Evolutionary conservation across 1,140 invertebrate genomes (phyloP), one percentile per base, ranked within the genome.

Genomic region (Orius insidiosus): DNA sequence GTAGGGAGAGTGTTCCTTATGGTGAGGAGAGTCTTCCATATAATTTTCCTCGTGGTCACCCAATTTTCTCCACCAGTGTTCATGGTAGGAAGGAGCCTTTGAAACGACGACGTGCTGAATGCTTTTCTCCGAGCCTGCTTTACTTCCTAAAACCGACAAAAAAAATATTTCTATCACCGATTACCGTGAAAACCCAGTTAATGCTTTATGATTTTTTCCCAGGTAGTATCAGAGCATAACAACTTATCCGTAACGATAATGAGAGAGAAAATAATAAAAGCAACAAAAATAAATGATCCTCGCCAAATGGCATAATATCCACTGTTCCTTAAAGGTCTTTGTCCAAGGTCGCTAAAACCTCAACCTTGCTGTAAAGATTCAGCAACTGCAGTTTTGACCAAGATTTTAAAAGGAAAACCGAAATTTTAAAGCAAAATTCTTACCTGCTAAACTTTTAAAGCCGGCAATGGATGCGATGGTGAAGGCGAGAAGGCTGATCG

Each of bases 401-500:
- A 40, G 14, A 18, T 10, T 15, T 18, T 40, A 15, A 10, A 13
- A 40, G 11, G 4, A 13, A 15, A 10, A 18, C 3, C 7, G 16
- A 16, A 4, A 3, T 44, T 30, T 32, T 10, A 24, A 2, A 3
- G 7, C 7, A 3, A 30, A 44, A 44, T n/a, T 45, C 45, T 38
- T 33, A 40, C 24, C 24, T 14, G 54, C 13, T 10, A 54, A 30
- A 9, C 14, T 38, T 42, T 52, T 54, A 31, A 56, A 32, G 35
- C 49, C 51, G 32, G 54, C 24, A 15, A 53, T 51, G 3, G 32
- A 13, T 8, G 55, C 52, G 14, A 55, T 34, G 6, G 53, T 36
- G 32, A 56, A 48, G 9, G 55, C 50, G 37, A 56, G 41, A 1
- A 55, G 47, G 33, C 52, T 54, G 1, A 56, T 33, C 1, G 55